Base-by-base conservation (phyloP, 2,888 invertebrate species). In the Elysia crispata region DNA sequence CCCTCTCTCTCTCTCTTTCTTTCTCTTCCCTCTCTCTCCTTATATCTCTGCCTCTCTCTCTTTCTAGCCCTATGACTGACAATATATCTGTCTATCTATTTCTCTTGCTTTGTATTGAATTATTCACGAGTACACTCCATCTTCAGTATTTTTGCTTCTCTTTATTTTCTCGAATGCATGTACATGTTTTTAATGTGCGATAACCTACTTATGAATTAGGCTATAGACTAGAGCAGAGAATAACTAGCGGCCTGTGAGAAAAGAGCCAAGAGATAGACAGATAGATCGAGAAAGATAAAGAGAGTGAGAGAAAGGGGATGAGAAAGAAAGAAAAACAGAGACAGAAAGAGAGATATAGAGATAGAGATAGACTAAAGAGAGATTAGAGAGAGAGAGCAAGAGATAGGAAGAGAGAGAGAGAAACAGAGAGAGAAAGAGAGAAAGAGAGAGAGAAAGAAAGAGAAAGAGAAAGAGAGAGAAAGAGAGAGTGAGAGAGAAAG, bases 381-480 rank as follows among this genome's bases (percentile, higher is more conserved):
- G 25, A 25, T 15, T 25, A 15, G 60, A 60, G n/a, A 66, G 13
- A 30, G 18, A 64, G 64, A 70, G 67, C 28, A 64, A 76, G 33
- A 70, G 33, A n/a, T 31, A 33, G 70, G 49, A 20, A 28, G 41
- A 72, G 54, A 0, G n/a, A 41, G 28, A 64, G 60, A 31, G 30
- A 23, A 57, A 76, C 41, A 62, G 60, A 50, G 72, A 80, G 70
- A 70, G 3, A 70, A 41, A 70, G 70, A 70, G 6, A 70, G 31
- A 70, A 1, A 70, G 70, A 70, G 33, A 70, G 70, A 70, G 33
- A 70, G 33, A 70, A 30, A 8, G 23, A 66, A 28, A 66, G 6
- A 66, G 67, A 66, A 8, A 66, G 67, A 66, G 15, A 66, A 25
- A 66, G 15, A 15, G 60, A 60, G n/a, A 66, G 13, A 30, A 15